Evolutionary conservation across 2,113 vertebrate genomes (phyloP).

Genomic region (Nematolebias whitei): DNA sequence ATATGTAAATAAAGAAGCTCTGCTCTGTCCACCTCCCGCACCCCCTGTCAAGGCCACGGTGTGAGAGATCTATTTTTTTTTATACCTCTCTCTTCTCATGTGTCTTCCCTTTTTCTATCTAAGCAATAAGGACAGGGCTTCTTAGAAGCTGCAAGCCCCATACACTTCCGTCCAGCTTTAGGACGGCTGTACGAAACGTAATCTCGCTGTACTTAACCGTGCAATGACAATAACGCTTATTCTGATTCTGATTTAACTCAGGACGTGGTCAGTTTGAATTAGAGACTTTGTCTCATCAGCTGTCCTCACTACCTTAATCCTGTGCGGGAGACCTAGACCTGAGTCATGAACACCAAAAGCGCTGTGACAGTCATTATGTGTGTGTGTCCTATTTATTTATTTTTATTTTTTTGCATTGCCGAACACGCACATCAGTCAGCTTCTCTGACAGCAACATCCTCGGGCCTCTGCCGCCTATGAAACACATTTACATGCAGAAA

Average conservation of each 20-base stretch:
- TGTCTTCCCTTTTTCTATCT: too few species aligned
- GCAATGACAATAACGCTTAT: slow-evolving; percentile 11
- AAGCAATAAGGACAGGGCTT: too few species aligned
- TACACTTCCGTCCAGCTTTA: too few species aligned
- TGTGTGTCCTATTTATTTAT: slow-evolving; percentile 14
- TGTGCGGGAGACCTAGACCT: slow-evolving; percentile 23
- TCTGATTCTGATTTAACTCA: background rate
- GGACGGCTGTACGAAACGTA: too few species aligned
- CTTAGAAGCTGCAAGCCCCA: too few species aligned
- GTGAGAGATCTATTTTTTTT: too few species aligned
- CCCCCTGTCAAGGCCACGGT: too few species aligned
- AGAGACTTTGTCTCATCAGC: slow-evolving; percentile 33
- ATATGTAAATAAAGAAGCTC: too few species aligned
- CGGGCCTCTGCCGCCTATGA: slow-evolving; percentile 29
- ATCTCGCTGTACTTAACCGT: too few species aligned
- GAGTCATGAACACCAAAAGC: slow-evolving; percentile 28
- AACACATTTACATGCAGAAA: slow-evolving; percentile 42
- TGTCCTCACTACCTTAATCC: slow-evolving; percentile 22
- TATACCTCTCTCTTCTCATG: too few species aligned
- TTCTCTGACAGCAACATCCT: slow-evolving; percentile 37
- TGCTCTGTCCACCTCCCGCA: too few species aligned
- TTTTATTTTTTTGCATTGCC: slow-evolving; percentile 7
- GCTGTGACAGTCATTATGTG: background rate
- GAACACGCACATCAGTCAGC: slow-evolving; percentile 24
- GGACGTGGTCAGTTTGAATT: slow-evolving; percentile 36